Conservation (phyloP, 2,113 vertebrate species). For the Cranoglanis bouderius region DNA sequence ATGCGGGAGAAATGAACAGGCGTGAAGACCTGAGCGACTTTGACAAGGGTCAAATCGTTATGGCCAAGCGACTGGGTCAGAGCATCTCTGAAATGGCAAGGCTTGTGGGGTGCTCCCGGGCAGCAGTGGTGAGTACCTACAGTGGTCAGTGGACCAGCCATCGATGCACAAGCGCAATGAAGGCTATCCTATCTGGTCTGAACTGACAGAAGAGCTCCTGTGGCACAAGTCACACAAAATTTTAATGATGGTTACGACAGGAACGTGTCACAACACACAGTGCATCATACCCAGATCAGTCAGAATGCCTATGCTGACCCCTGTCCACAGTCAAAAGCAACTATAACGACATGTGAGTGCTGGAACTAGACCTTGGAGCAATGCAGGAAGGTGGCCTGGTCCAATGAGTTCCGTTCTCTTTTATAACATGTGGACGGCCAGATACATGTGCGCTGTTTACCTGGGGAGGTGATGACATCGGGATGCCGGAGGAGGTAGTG, state of each 20-base stretch:
- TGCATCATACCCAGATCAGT: background rate
- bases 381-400: no score
- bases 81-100: no score
- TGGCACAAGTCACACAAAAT: background rate
- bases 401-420: background rate
- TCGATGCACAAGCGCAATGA: background rate
- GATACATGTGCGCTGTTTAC: background rate
- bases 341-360: background rate
- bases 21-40: background rate
- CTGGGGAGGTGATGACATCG: background rate
- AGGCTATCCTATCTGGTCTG: no score
- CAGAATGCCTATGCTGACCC: background rate
- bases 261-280: background rate
- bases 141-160: no score
- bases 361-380: background rate
- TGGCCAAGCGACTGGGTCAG: no score
- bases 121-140: background rate
- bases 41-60: background rate
- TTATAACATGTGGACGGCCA: background rate
- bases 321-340: background rate
- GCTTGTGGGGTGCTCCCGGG: no score
- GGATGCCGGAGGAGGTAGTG: background rate
- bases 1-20: no score
- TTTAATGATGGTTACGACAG: background rate
- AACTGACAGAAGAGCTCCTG: background rate